These are phyloP conservation scores for Mastomys coucha DNA, from an alignment of 2,113 vertebrate genomes.

Conservation along the genomic window DNA sequence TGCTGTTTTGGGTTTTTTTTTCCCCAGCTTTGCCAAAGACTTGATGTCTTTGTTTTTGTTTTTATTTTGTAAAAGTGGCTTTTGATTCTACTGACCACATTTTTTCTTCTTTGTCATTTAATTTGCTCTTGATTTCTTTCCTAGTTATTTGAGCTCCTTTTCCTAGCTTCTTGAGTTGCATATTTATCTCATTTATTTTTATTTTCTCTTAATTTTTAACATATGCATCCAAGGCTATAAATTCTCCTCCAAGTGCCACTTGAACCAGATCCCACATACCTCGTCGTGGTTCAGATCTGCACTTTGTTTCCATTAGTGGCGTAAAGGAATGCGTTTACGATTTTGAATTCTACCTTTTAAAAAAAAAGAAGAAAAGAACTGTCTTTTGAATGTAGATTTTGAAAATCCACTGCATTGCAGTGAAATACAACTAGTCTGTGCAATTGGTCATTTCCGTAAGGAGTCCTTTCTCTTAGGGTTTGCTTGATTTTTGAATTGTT, in stretches of 20 bases:
- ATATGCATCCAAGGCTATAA: conserved; percentile 31
- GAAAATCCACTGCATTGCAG: conserved; percentile 8
- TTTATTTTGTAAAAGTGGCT: conserved; percentile 2
- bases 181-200: conserved; percentile 54
- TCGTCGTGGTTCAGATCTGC: background rate
- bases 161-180: conserved; percentile 22
- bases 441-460: background rate
- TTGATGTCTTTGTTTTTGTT: background rate
- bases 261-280: background rate
- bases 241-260: background rate
- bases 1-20: background rate
- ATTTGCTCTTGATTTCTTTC: conserved; percentile 34
- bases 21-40: conserved; percentile 39
- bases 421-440: background rate
- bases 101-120: conserved; percentile 33
- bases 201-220: conserved; percentile 61
- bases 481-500: conserved; percentile 21
- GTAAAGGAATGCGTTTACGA: conserved; percentile 26
- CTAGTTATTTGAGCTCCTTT: conserved; percentile 44
- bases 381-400: conserved; percentile 33
- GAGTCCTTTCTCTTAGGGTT: background rate
- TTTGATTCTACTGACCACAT: background rate
- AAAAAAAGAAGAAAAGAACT: background rate
- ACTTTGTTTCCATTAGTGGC: conserved; percentile 8
- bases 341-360: background rate